phyloP scores from a whole-genome alignment of 2,888 invertebrate genomes.

The Cordilura impudica region DNA sequence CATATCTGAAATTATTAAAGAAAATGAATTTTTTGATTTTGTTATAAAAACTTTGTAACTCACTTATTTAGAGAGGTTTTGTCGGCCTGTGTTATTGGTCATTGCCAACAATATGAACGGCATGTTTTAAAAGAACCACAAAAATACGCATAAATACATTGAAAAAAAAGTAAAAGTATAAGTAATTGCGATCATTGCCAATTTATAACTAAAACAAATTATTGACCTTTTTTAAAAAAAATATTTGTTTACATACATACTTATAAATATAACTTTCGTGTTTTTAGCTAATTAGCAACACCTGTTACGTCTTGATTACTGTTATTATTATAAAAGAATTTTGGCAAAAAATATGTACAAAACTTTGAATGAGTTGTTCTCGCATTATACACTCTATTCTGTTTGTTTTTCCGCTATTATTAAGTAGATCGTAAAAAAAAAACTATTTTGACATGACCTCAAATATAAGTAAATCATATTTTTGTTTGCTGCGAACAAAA shows the following conservation, averaged over 20 bases:
- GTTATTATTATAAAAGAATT: not conserved
- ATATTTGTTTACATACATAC: not conserved
- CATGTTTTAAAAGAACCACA: not conserved
- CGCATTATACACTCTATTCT: too few relatives aligned
- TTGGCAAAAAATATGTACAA: not conserved
- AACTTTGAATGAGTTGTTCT: too few relatives aligned
- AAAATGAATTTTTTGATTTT: too few relatives aligned
- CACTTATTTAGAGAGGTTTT: too few relatives aligned
- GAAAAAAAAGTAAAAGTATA: conserved; percentile 56
- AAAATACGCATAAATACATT: not conserved
- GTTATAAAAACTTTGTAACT: too few relatives aligned
- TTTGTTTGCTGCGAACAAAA: too few relatives aligned
- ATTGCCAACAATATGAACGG: not conserved
- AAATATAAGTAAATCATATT: too few relatives aligned
- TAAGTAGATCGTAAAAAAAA: too few relatives aligned
- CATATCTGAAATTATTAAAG: too few relatives aligned
- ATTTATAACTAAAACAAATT: not conserved
- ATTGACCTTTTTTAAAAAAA: not conserved
- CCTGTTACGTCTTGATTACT: not conserved
- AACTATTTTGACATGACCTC: too few relatives aligned
- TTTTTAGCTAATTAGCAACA: not conserved
- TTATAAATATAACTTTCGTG: not conserved
- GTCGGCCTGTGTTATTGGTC: too few relatives aligned
- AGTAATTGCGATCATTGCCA: conserved; percentile 50
- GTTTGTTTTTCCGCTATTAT: too few relatives aligned